Percentiles rank a stretch among this genome's conserved stretches.
Conservation (phyloP, 2,797 vertebrate species). For the Hephaestus fuliginosus region DNA sequence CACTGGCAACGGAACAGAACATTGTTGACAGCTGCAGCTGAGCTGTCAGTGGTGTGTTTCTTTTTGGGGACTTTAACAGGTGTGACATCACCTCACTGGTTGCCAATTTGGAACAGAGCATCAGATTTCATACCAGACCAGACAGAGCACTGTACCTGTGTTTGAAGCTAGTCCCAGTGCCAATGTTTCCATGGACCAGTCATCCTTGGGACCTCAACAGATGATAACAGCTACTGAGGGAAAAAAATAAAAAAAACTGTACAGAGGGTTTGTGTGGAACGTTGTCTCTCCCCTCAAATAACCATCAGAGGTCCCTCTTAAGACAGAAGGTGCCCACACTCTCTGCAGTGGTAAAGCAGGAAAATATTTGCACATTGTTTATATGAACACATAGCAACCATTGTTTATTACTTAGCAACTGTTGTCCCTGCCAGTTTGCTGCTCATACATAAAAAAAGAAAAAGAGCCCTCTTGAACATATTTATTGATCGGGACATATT, state of each 20-base stretch:
- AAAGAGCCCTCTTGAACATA: not conserved
- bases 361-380: not conserved
- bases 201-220: not conserved
- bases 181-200: not conserved
- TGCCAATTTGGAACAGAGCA: slow-evolving; percentile 17
- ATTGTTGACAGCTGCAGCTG: slow-evolving; percentile 23
- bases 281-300: not conserved
- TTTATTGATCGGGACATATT: slow-evolving; percentile 39
- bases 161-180: slow-evolving; percentile 14
- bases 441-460: too few relatives aligned
- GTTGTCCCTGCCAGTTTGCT: not conserved
- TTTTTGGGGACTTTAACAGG: slow-evolving; percentile 19
- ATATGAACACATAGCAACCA: not conserved
- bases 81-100: slow-evolving; percentile 35
- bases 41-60: slow-evolving; percentile 8
- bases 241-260: not conserved
- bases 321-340: not conserved
- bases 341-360: not conserved
- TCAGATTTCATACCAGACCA: slow-evolving; percentile 6
- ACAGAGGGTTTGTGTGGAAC: not conserved
- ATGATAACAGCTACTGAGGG: not conserved
- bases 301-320: not conserved
- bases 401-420: not conserved
- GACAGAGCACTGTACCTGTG: slow-evolving; percentile 10
- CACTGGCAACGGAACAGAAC: slow-evolving; percentile 17